These are phyloP conservation scores for Brachyrhaphis roseni DNA, from an alignment of 2,797 vertebrate genomes.

Conservation along the genomic window DNA sequence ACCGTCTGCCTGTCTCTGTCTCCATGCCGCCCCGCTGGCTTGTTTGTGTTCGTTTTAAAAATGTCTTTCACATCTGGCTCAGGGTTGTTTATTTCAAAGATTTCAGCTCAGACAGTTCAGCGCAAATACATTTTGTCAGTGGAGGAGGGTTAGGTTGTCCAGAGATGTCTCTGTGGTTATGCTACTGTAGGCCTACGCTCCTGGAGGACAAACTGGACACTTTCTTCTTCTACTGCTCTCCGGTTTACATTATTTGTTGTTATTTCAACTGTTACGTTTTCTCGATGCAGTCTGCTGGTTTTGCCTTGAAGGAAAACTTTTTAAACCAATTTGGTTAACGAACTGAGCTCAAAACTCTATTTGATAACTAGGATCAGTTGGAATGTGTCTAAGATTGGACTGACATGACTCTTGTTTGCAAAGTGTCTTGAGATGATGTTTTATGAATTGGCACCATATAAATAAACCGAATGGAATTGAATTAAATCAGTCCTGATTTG, in stretches of 20 bases:
- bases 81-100: constrained; percentile 3
- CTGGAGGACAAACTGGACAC: neutral
- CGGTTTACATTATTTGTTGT: neutral
- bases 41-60: constrained; percentile 1
- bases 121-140: constrained; percentile 6
- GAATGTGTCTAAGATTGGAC: neutral
- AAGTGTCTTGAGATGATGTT: neutral
- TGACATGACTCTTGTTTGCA: neutral
- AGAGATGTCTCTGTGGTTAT: neutral
- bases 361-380: too few species aligned
- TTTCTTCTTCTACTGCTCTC: neutral
- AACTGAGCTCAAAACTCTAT: too few species aligned
- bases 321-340: neutral
- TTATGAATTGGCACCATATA: neutral
- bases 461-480: neutral
- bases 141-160: neutral
- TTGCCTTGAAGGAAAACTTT: neutral
- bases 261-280: neutral
- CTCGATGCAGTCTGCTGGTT: neutral
- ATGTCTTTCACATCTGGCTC: neutral
- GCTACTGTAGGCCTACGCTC: too few species aligned
- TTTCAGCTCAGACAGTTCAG: constrained; percentile 6
- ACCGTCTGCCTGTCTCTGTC: neutral
- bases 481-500: neutral
- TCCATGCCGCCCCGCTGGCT: neutral